A percentile compares a stretch with the other conserved stretches of the same genome.
These are phyloP conservation scores for Bos javanicus DNA, from an alignment of 2,113 vertebrate genomes.

Conservation along the genomic window DNA sequence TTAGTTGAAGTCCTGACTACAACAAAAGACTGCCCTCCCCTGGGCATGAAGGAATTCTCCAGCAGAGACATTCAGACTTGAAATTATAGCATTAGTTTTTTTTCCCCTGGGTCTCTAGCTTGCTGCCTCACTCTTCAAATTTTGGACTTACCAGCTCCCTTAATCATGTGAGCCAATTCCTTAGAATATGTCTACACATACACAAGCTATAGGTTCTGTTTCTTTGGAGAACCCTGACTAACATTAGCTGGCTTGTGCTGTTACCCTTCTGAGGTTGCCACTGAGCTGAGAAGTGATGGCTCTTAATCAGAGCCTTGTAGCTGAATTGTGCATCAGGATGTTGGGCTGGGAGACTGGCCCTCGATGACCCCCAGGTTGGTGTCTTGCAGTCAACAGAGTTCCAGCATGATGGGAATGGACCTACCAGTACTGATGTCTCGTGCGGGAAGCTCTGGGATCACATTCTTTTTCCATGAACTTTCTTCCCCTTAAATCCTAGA, in stretches of 20 bases:
- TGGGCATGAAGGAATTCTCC: neutral
- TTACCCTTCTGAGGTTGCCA: neutral
- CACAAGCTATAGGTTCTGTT: neutral
- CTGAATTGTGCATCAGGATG: neutral
- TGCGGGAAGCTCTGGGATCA: neutral
- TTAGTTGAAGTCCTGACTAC: neutral
- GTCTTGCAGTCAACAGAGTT: neutral
- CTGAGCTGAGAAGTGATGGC: fast-evolving
- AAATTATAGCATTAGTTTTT: fast-evolving
- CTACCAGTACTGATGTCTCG: neutral
- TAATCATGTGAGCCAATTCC: neutral
- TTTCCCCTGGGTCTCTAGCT: neutral
- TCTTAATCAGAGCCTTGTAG: neutral
- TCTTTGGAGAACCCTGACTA: neutral
- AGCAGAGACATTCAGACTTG: neutral
- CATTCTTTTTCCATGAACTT: neutral
- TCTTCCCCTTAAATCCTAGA: neutral
- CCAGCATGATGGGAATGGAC: no score
- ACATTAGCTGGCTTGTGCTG: neutral
- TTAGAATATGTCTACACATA: neutral
- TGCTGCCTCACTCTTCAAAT: neutral
- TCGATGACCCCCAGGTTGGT: neutral
- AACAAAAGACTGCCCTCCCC: neutral
- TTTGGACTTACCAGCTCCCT: neutral
- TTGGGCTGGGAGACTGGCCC: neutral